These are phyloP conservation scores for Eupristina koningsbergeri DNA, from an alignment of 1,140 invertebrate genomes.

Conservation along the genomic window DNA sequence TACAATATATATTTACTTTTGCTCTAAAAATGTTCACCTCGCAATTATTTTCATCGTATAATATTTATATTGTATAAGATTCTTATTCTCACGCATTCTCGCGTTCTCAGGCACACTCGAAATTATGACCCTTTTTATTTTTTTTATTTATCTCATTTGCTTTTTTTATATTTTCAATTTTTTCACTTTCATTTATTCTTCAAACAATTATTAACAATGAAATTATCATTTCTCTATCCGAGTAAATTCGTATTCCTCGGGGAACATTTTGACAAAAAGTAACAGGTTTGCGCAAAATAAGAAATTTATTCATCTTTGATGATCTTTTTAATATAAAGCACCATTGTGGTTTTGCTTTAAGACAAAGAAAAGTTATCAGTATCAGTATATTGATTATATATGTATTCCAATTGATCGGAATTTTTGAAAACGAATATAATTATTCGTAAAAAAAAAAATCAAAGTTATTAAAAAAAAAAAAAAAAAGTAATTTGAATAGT, in stretches of 20 bases:
- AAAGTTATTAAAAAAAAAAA: conserved; percentile 8
- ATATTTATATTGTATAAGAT: conserved; percentile 39
- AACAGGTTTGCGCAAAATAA: not conserved
- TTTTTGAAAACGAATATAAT: conserved; percentile 29
- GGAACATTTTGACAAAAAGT: conserved; percentile 31
- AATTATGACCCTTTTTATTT: conserved; percentile 20
- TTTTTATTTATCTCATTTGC: conserved; percentile 20
- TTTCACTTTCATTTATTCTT: conserved; percentile 18
- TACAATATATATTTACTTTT: conserved; percentile 50
- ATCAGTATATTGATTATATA: conserved; percentile 12
- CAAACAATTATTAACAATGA: conserved; percentile 23
- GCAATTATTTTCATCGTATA: conserved; percentile 13
- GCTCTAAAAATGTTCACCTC: conserved; percentile 21
- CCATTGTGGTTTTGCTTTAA: not conserved
- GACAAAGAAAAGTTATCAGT: conserved; percentile 22
- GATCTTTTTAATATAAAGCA: conserved; percentile 23
- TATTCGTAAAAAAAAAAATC: conserved; percentile 27
- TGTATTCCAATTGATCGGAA: conserved; percentile 29
- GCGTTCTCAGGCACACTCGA: conserved; percentile 33
- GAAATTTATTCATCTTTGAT: conserved; percentile 13
- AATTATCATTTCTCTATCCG: not conserved
- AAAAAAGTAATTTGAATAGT: conserved; percentile 12
- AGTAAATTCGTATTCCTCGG: not conserved
- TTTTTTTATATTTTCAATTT: conserved; percentile 27
- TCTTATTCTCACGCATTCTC: not conserved